These are phyloP conservation scores for Stenolophus ochropezus DNA, from an alignment of 2,888 invertebrate species.

Conservation along the genomic window DNA sequence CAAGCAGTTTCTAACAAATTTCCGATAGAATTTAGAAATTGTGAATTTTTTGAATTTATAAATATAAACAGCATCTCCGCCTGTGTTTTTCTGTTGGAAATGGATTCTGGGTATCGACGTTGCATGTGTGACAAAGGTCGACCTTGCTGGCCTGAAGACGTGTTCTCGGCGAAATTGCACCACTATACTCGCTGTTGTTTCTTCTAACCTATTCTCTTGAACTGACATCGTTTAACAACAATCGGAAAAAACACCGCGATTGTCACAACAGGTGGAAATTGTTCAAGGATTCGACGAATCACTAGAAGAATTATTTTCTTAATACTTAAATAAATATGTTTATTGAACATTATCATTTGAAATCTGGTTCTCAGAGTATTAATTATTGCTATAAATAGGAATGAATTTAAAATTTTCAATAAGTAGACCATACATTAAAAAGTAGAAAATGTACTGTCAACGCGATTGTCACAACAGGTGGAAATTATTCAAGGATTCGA, in stretches of 20 bases:
- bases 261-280: neutral
- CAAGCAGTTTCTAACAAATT: too few species aligned
- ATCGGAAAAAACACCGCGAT: neutral
- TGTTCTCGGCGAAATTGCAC: conserved; percentile 4
- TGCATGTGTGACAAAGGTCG: conserved; percentile 49
- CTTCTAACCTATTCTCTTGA: conserved; percentile 40
- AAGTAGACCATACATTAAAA: too few species aligned
- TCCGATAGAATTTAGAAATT: neutral
- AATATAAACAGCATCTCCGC: conserved; percentile 9
- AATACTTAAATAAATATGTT: too few species aligned
- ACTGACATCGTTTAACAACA: conserved; percentile 38
- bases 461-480: neutral
- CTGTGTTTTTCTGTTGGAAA: neutral
- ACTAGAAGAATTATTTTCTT: neutral
- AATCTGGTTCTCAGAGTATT: too few species aligned
- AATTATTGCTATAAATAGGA: too few species aligned
- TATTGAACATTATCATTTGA: too few species aligned
- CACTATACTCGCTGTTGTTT: conserved; percentile 15
- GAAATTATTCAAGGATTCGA: neutral
- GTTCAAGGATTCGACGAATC: neutral
- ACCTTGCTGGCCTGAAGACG: conserved; percentile 39
- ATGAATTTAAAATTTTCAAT: too few species aligned
- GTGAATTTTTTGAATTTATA: neutral
- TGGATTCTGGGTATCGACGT: conserved; percentile 1
- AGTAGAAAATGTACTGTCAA: neutral